phyloP scores from a whole-genome alignment of 2,113 vertebrate genomes.

The Heterochromis multidens region DNA sequence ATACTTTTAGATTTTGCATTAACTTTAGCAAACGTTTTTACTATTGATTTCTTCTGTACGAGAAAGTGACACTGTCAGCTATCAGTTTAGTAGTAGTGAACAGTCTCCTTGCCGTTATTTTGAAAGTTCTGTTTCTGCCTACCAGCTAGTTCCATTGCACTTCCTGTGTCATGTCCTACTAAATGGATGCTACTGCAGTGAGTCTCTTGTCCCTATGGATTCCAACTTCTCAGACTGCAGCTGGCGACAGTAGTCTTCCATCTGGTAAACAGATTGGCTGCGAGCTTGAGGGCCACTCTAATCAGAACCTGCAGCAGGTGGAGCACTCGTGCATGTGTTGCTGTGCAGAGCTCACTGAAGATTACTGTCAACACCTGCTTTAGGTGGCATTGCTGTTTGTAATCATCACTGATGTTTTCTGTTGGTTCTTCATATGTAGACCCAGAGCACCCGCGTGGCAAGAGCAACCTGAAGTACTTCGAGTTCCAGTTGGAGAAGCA shows the following conservation, averaged over 20 bases:
- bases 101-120: neutral
- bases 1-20: neutral
- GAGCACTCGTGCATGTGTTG: too few species aligned
- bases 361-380: neutral
- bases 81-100: neutral
- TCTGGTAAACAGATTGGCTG: neutral
- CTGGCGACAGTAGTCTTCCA: neutral
- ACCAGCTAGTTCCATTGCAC: neutral
- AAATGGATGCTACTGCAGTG: neutral
- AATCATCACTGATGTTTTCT: neutral
- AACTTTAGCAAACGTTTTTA: neutral
- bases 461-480: constrained; percentile 94
- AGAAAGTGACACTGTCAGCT: neutral
- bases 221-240: neutral
- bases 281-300: too few species aligned
- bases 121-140: neutral
- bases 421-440: constrained; percentile 73
- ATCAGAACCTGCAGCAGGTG: too few species aligned
- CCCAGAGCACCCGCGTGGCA: constrained; percentile 93
- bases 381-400: neutral
- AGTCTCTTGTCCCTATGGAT: neutral
- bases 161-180: neutral
- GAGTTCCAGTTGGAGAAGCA: constrained; percentile 93
- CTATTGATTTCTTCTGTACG: neutral
- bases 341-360: too few species aligned